Conservation (phyloP, 2,797 vertebrate species). For the Euthynnus affinis region DNA sequence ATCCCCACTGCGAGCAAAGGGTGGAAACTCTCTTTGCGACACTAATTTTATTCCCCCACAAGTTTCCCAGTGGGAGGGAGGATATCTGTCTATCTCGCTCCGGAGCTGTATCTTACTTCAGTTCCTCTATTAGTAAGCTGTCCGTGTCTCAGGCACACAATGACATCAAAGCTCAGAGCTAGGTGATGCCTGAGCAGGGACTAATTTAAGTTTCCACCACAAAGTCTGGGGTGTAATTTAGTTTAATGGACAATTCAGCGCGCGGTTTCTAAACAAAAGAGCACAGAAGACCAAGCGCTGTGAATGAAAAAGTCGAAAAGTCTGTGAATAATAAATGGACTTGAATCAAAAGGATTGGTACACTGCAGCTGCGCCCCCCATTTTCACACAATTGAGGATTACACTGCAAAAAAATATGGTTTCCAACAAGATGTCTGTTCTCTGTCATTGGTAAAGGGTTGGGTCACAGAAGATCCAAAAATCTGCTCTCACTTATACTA, state of each 20-base stretch:
- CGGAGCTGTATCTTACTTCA: slow-evolving; percentile 21
- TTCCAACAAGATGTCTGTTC: not conserved
- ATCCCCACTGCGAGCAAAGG: slow-evolving; percentile 42
- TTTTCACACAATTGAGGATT: not conserved
- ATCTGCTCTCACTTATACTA: not conserved
- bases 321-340: slow-evolving; percentile 34
- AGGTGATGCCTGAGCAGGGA: slow-evolving; percentile 31
- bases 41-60: slow-evolving; percentile 45
- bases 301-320: not conserved
- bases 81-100: slow-evolving; percentile 1
- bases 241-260: slow-evolving; percentile 30
- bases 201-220: slow-evolving; percentile 46
- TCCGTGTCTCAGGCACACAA: slow-evolving; percentile 8
- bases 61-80: slow-evolving; percentile 34
- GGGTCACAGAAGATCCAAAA: not conserved
- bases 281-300: not conserved
- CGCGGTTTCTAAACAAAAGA: slow-evolving; percentile 33
- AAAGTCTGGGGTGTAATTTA: slow-evolving; percentile 49
- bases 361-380: slow-evolving; percentile 7
- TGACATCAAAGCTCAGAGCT: slow-evolving; percentile 45
- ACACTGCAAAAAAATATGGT: not conserved
- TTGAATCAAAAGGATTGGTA: slow-evolving; percentile 22
- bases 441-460: not conserved
- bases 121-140: slow-evolving; percentile 38
- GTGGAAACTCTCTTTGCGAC: slow-evolving; percentile 35